phyloP scores from a whole-genome alignment of 2,113 vertebrate genomes.

The Pelobates fuscus region DNA sequence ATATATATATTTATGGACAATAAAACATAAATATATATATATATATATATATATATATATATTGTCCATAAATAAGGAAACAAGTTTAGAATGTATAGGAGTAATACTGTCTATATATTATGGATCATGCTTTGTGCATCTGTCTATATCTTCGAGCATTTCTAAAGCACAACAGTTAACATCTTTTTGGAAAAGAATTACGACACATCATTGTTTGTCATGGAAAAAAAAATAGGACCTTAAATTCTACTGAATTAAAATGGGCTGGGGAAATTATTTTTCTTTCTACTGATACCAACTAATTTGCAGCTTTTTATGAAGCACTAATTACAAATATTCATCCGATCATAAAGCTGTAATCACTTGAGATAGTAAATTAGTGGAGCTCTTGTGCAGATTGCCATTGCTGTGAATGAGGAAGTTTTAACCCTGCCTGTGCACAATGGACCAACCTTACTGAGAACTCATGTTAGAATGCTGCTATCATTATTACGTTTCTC shows the following conservation, averaged over 20 bases:
- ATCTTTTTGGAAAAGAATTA: neutral
- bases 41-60: no score
- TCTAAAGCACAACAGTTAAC: neutral
- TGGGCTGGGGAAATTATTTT: conserved; percentile 51
- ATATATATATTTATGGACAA: no score
- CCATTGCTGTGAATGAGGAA: conserved; percentile 61
- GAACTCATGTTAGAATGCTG: no score
- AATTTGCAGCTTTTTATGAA: conserved; percentile 67
- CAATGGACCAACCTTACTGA: conserved; percentile 57
- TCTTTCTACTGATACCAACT: conserved; percentile 63
- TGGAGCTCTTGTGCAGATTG: conserved; percentile 63
- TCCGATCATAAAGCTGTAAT: conserved; percentile 69
- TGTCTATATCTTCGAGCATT: no score
- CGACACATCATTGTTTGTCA: conserved; percentile 18
- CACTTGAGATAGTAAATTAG: conserved; percentile 61
- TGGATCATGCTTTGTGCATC: no score
- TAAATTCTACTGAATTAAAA: conserved; percentile 44
- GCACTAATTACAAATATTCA: conserved; percentile 68
- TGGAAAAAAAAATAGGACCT: conserved; percentile 16
- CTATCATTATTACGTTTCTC: no score
- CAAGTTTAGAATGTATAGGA: no score
- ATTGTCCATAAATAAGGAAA: no score
- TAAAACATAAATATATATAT: no score
- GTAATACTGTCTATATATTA: no score
- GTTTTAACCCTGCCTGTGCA: conserved; percentile 41